Evolutionary conservation across 2,888 invertebrate genomes (phyloP).

Genomic region (Calliphora vomitoria): DNA sequence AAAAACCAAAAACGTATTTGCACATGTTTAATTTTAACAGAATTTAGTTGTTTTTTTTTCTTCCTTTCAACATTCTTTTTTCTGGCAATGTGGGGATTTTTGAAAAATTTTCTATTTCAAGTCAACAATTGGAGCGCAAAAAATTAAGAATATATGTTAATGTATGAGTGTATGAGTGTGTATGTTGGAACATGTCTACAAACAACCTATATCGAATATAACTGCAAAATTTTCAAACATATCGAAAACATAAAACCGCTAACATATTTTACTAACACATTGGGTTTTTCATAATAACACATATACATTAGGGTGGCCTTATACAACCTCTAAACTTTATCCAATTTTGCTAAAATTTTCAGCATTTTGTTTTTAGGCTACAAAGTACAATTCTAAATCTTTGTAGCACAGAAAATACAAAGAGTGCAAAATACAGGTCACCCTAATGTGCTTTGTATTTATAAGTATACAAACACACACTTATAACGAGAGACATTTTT

Average conservation of each 20-base stretch:
- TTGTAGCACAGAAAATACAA: no score
- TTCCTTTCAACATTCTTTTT: neutral
- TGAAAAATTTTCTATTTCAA: slow-evolving; percentile 11
- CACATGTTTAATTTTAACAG: neutral
- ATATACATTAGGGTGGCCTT: neutral
- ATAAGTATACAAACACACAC: no score
- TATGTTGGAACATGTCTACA: neutral
- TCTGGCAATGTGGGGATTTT: neutral
- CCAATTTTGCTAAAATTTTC: no score
- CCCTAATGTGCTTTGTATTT: no score
- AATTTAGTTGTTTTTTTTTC: neutral
- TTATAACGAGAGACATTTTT: no score
- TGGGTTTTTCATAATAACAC: neutral
- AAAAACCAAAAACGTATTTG: neutral
- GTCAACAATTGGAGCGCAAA: slow-evolving; percentile 57
- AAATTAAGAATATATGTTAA: slow-evolving; percentile 41
- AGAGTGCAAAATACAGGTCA: no score
- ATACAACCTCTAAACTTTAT: no score
- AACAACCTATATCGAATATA: neutral
- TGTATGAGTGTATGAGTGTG: neutral
- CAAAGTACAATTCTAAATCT: no score
- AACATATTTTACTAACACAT: neutral
- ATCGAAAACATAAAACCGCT: neutral
- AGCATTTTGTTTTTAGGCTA: no score
- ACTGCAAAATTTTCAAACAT: slow-evolving; percentile 21